Percentiles rank a stretch among this genome's conserved stretches.
Evolutionary conservation across 2,797 vertebrate species (phyloP).

Genomic region (Betta splendens): DNA sequence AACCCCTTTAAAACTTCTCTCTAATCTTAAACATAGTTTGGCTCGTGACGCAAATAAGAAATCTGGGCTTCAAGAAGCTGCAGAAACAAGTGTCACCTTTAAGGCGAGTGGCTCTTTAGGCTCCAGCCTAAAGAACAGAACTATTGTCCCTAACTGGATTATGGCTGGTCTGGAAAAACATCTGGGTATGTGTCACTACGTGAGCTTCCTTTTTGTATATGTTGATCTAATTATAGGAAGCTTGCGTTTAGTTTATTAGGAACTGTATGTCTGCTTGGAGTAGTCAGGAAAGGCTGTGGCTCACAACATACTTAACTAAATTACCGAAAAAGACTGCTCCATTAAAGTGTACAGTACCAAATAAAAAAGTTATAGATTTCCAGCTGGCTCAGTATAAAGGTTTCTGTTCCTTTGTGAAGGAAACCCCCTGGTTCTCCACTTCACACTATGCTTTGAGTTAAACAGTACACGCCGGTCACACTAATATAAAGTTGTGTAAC

Average conservation of each 20-base stretch:
- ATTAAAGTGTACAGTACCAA: not conserved
- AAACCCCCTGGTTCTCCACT: not conserved
- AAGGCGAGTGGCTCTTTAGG: not conserved
- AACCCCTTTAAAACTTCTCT: not conserved
- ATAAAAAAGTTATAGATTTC: not conserved
- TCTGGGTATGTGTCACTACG: not conserved
- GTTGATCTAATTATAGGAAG: not conserved
- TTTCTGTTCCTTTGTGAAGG: not conserved
- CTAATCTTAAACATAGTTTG: not conserved
- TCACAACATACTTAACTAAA: too few species aligned
- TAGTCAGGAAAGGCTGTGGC: too few species aligned
- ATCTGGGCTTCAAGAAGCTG: not conserved
- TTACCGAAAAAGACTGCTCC: too few species aligned
- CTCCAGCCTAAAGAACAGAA: not conserved
- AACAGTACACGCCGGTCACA: not conserved
- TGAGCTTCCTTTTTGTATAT: not conserved
- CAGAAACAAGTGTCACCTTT: not conserved
- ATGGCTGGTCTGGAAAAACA: slow-evolving; percentile 18
- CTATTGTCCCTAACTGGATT: slow-evolving; percentile 17
- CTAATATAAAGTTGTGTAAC: not conserved
- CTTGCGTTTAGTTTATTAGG: not conserved
- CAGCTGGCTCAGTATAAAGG: too few species aligned
- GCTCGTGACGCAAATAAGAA: not conserved
- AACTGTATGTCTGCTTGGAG: too few species aligned
- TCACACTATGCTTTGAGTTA: too few species aligned